A percentile compares a stretch with the other conserved stretches of the same genome.
Conservation (phyloP, 2,888 invertebrate genomes). For the Cheilosia variabilis region DNA sequence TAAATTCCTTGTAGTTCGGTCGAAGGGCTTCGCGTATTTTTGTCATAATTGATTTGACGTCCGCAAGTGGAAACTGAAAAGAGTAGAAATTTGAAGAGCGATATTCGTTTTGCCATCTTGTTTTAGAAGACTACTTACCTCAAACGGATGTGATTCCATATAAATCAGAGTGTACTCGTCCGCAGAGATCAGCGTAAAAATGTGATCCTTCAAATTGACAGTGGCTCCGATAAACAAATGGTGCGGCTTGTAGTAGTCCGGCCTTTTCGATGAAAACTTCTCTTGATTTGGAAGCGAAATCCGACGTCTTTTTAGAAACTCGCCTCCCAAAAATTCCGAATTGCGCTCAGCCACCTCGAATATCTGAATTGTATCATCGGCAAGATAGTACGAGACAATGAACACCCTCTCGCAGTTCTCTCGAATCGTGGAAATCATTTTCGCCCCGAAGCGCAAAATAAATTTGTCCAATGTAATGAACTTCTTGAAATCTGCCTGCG, state of each 20-base stretch:
- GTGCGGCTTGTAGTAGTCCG: slow-evolving; percentile 89
- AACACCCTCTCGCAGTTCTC: slow-evolving; percentile 89
- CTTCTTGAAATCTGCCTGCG: slow-evolving; percentile 90
- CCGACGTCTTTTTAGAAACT: slow-evolving; percentile 88
- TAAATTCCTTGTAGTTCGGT: slow-evolving; percentile 90
- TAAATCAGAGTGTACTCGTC: slow-evolving; percentile 94
- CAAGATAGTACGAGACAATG: slow-evolving; percentile 91
- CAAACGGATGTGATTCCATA: slow-evolving; percentile 91
- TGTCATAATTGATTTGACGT: slow-evolving; percentile 88
- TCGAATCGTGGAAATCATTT: slow-evolving; percentile 89
- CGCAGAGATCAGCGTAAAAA: slow-evolving; percentile 91
- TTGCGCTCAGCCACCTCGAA: slow-evolving; percentile 91
- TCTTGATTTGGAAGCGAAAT: slow-evolving; percentile 90
- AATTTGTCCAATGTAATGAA: slow-evolving; percentile 92
- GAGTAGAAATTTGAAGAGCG: background rate
- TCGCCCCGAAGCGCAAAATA: slow-evolving; percentile 90
- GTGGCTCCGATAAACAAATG: slow-evolving; percentile 94
- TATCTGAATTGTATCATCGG: slow-evolving; percentile 93
- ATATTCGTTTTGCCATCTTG: background rate
- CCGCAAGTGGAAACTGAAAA: slow-evolving; percentile 89
- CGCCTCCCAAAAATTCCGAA: slow-evolving; percentile 87
- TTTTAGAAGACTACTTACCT: slow-evolving; percentile 84
- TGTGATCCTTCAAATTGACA: slow-evolving; percentile 90
- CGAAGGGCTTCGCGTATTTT: slow-evolving; percentile 89
- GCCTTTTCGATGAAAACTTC: slow-evolving; percentile 88